Evolutionary conservation across 2,888 invertebrate genomes (phyloP).

Genomic region (Rotaria macrura): DNA sequence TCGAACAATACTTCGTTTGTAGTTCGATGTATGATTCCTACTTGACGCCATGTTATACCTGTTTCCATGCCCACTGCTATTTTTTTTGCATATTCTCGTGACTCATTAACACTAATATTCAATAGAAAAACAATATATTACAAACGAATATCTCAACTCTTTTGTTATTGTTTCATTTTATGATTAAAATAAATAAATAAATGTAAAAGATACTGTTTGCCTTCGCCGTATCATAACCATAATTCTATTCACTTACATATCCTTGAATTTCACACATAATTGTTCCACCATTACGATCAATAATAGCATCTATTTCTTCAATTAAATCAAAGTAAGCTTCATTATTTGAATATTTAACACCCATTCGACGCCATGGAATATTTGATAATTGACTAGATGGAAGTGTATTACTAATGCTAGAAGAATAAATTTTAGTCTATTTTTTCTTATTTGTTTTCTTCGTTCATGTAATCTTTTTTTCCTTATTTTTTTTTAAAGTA

Average conservation of each 20-base stretch:
- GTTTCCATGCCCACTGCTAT: neutral
- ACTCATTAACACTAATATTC: neutral
- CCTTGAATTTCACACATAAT: conserved; percentile 98
- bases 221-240: neutral
- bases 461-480: neutral
- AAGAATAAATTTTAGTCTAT: conserved; percentile 22
- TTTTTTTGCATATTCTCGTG: neutral
- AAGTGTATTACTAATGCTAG: conserved; percentile 59
- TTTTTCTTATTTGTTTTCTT: neutral
- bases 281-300: conserved; percentile 89
- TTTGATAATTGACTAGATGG: conserved; percentile 94
- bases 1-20: neutral
- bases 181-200: neutral
- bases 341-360: conserved; percentile 95
- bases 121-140: neutral
- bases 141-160: neutral
- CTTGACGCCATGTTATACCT: neutral
- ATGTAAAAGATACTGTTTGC: neutral
- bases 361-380: conserved; percentile 91
- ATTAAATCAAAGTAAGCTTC: conserved; percentile 99
- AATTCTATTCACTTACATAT: conserved; percentile 63
- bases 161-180: neutral
- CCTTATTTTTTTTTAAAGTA: too few relatives aligned
- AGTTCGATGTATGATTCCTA: neutral
- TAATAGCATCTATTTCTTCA: conserved; percentile 97